Evolutionary conservation across 2,113 vertebrate species (phyloP).

Genomic region (Athene cunicularia): DNA sequence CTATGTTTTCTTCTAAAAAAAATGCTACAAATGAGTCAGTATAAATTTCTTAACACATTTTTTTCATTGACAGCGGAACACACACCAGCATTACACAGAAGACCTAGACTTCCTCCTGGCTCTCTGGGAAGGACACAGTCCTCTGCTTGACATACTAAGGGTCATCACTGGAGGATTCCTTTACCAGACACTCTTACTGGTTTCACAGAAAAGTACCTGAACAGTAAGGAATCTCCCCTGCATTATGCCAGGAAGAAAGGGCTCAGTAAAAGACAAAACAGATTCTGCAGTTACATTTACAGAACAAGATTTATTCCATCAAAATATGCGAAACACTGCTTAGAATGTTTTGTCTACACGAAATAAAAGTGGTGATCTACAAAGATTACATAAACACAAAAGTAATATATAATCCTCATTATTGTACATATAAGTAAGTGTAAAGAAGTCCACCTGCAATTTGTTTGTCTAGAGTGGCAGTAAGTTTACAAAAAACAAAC

Average conservation of each 20-base stretch:
- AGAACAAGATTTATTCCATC: not conserved
- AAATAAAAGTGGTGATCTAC: not conserved
- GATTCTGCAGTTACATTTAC: not conserved
- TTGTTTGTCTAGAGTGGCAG: conserved; percentile 29
- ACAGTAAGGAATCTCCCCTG: not conserved
- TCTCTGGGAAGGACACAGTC: not conserved
- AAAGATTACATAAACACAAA: not conserved
- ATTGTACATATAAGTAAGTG: not conserved
- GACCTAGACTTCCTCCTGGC: not conserved
- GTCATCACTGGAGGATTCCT: not conserved
- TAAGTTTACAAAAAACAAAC: conserved; percentile 51
- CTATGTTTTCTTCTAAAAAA: not conserved
- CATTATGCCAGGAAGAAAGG: not conserved
- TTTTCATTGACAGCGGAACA: not conserved
- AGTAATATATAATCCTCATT: not conserved
- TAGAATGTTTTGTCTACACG: not conserved
- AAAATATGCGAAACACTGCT: not conserved
- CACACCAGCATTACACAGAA: not conserved
- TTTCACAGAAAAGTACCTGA: not conserved
- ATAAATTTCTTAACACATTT: not conserved
- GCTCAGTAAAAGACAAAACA: not conserved
- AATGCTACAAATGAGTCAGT: not conserved
- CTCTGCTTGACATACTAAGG: not conserved
- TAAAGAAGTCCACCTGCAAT: conserved; percentile 50
- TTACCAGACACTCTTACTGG: not conserved